These are phyloP conservation scores for Vipera ursinii DNA, from an alignment of 2,797 vertebrate genomes.

Conservation along the genomic window DNA sequence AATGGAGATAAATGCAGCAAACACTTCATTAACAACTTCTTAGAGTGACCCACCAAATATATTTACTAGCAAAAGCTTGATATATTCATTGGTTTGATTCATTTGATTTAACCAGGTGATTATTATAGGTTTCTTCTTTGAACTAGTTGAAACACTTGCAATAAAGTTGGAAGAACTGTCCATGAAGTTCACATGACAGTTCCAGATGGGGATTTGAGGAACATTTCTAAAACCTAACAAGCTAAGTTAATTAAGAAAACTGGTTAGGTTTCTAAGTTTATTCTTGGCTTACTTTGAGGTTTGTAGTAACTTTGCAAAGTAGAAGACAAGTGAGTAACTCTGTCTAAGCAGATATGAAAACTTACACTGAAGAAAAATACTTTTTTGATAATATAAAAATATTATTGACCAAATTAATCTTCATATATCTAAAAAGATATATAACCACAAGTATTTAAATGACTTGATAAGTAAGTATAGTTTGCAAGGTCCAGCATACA, in stretches of 20 bases:
- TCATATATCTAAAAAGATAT: neutral
- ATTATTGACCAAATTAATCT: neutral
- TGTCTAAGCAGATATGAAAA: neutral
- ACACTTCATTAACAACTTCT: slow-evolving; percentile 5
- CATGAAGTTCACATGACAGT: neutral
- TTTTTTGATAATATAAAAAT: neutral
- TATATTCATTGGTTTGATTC: neutral
- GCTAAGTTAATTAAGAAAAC: neutral
- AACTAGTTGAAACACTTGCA: neutral
- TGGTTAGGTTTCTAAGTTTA: neutral
- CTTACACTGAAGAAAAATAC: neutral
- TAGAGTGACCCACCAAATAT: neutral
- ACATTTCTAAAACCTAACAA: neutral
- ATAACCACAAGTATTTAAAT: neutral
- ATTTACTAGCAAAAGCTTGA: neutral
- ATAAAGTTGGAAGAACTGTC: neutral
- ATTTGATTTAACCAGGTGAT: slow-evolving; percentile 4
- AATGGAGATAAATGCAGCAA: neutral
- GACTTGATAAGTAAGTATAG: neutral
- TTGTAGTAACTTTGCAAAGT: neutral
- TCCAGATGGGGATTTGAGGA: neutral
- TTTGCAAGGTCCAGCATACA: neutral
- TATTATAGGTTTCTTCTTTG: neutral
- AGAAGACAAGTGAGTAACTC: neutral
- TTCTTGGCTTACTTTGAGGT: neutral